These are phyloP conservation scores for Drosophila kuntzei DNA, from an alignment of 2,888 invertebrate species.

Conservation along the genomic window DNA sequence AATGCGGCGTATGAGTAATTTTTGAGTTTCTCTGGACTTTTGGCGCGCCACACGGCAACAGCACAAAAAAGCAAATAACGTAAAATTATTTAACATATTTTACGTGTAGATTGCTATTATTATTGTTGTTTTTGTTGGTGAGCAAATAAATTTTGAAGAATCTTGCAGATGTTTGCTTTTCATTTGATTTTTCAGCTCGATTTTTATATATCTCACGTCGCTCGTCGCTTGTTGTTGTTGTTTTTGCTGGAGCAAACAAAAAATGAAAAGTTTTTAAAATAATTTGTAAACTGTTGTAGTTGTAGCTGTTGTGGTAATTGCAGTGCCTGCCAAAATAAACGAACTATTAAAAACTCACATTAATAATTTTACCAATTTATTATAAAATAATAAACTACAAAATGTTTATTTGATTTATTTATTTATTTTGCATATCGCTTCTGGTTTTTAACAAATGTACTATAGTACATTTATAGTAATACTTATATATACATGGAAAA, in stretches of 20 bases:
- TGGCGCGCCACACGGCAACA: constrained; percentile 24
- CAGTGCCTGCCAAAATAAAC: constrained; percentile 62
- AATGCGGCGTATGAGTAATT: constrained; percentile 71
- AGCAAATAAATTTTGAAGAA: constrained; percentile 73
- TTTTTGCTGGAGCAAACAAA: constrained; percentile 23
- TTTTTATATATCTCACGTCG: constrained; percentile 40
- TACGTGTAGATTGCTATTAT: constrained; percentile 24
- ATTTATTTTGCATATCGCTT: constrained; percentile 42
- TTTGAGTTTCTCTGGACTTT: constrained; percentile 15
- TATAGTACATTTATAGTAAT: neutral
- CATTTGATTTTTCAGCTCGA: constrained; percentile 47
- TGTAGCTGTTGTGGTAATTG: constrained; percentile 32
- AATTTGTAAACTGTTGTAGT: constrained; percentile 59
- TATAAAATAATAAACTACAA: constrained; percentile 66
- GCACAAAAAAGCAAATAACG: constrained; percentile 40
- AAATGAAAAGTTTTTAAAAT: constrained; percentile 57
- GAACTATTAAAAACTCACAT: constrained; percentile 54
- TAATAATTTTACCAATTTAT: constrained; percentile 74
- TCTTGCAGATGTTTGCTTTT: constrained; percentile 63
- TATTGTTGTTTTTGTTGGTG: constrained; percentile 30
- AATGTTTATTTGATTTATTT: constrained; percentile 56
- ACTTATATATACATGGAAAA: neutral
- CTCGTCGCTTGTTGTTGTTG: constrained; percentile 5
- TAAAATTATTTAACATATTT: constrained; percentile 59
- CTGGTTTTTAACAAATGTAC: constrained; percentile 1